phyloP scores from a whole-genome alignment of 2,888 invertebrate species.

The Mythimna lalbum region DNA sequence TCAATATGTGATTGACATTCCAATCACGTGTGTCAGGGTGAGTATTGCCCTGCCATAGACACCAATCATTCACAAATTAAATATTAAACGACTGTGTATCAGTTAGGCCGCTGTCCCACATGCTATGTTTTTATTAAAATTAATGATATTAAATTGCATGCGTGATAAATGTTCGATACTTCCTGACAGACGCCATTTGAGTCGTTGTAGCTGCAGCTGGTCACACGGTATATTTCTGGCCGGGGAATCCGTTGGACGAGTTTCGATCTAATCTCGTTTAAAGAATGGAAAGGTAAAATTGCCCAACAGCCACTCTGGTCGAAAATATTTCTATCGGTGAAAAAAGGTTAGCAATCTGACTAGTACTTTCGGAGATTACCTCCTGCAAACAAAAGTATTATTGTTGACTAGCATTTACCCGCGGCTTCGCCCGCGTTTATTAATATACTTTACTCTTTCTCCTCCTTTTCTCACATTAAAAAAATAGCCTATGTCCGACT shows the following conservation, averaged over 20 bases:
- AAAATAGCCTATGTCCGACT: too few species aligned
- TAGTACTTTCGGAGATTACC: too few species aligned
- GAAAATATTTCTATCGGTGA: too few species aligned
- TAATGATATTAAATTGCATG: constrained; percentile 32
- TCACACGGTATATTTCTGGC: background rate
- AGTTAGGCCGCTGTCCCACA: constrained; percentile 22
- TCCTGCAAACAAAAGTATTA: too few species aligned
- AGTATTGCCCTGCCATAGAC: constrained; percentile 68
- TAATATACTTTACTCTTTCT: too few species aligned
- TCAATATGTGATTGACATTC: too few species aligned
- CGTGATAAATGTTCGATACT: constrained; percentile 33
- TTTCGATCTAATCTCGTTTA: background rate
- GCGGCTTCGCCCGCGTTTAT: too few species aligned
- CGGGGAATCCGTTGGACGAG: background rate
- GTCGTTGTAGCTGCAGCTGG: background rate
- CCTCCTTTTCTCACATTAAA: too few species aligned
- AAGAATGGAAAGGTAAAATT: too few species aligned
- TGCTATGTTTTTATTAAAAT: constrained; percentile 29
- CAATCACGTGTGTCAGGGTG: constrained; percentile 42
- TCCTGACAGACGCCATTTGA: constrained; percentile 15
- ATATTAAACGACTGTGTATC: constrained; percentile 68
- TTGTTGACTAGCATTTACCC: too few species aligned
- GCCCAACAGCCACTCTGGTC: too few species aligned
- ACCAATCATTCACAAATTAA: constrained; percentile 64
- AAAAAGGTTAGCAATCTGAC: too few species aligned